phyloP scores from a whole-genome alignment of 2,888 invertebrate species.

The Hydrotaea diabolus region DNA sequence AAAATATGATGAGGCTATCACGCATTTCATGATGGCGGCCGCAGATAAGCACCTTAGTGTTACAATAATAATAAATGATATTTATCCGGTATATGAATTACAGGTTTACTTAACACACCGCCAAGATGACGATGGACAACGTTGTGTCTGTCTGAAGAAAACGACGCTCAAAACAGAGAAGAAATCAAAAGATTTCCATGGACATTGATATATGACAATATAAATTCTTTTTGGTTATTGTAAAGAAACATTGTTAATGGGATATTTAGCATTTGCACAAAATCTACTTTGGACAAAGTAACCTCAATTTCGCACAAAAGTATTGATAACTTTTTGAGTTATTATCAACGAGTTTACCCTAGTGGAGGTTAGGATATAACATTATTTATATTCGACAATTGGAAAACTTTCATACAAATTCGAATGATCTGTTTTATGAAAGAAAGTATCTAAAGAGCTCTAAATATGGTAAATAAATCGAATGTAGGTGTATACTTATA shows the following conservation, averaged over 20 bases:
- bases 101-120: slow-evolving; percentile 51
- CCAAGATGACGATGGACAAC: slow-evolving; percentile 17
- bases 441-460: no score
- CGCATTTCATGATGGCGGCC: slow-evolving; percentile 71
- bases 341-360: no score
- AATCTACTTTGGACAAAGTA: neutral
- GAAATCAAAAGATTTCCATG: slow-evolving; percentile 53
- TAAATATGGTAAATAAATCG: no score
- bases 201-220: slow-evolving; percentile 63
- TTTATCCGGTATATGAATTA: slow-evolving; percentile 67
- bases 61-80: slow-evolving; percentile 68
- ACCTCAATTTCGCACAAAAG: neutral
- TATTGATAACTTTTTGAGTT: no score
- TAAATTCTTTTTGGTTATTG: slow-evolving; percentile 12
- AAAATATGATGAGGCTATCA: slow-evolving; percentile 79
- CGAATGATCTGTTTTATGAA: no score
- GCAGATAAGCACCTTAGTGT: slow-evolving; percentile 66
- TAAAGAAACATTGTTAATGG: slow-evolving; percentile 23
- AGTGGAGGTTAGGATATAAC: no score
- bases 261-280: neutral
- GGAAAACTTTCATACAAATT: no score
- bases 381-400: no score
- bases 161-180: slow-evolving; percentile 46
- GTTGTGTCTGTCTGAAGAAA: slow-evolving; percentile 14
- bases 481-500: no score